A percentile compares a stretch with the other conserved stretches of the same genome.
phyloP scores from a whole-genome alignment of 2,888 invertebrate genomes.

The Thecophora atra region DNA sequence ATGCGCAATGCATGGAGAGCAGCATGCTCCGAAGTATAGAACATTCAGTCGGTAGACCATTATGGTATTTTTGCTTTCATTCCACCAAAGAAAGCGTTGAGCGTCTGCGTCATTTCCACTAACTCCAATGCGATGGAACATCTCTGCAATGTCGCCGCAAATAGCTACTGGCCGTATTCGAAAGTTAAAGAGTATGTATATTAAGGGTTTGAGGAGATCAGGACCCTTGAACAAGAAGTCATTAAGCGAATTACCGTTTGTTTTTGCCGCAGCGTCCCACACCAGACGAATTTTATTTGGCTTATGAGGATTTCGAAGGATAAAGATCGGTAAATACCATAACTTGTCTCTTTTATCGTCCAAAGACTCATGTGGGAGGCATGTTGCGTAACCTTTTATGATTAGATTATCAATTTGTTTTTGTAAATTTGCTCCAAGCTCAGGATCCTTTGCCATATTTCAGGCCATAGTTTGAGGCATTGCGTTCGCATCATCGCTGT shows the following conservation, averaged over 20 bases:
- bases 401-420: slow-evolving; percentile 1
- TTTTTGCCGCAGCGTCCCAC: slow-evolving; percentile 20
- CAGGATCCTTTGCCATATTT: too few relatives aligned
- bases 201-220: neutral
- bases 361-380: neutral
- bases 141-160: neutral
- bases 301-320: slow-evolving; percentile 8
- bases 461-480: neutral
- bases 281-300: slow-evolving; percentile 5
- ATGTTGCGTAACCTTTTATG: neutral
- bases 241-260: slow-evolving; percentile 16
- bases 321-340: slow-evolving; percentile 20
- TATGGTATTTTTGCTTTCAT: neutral
- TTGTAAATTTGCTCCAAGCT: neutral
- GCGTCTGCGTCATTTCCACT: neutral
- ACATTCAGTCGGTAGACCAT: too few relatives aligned
- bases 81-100: slow-evolving; percentile 2
- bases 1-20: too few relatives aligned
- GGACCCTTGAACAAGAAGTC: slow-evolving; percentile 35
- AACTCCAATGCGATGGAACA: slow-evolving; percentile 1
- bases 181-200: neutral
- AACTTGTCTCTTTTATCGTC: neutral
- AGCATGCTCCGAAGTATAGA: too few relatives aligned
- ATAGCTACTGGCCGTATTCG: neutral
- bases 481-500: neutral